phyloP scores from a whole-genome alignment of 1,140 invertebrate species.

The Drosophila sp. region DNA sequence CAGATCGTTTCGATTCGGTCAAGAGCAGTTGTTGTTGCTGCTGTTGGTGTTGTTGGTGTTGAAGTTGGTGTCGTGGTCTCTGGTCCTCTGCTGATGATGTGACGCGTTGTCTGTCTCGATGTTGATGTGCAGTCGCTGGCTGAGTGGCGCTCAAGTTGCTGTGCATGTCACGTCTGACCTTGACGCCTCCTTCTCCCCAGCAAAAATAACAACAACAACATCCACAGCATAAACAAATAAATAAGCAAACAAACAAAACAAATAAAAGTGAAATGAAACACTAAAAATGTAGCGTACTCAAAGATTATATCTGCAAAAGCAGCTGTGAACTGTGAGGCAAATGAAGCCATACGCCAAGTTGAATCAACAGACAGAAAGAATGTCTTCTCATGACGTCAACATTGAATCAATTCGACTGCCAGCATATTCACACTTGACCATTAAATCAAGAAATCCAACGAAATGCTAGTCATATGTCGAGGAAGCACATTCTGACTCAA shows the following conservation, averaged over 20 bases:
- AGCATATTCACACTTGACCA: conserved; percentile 22
- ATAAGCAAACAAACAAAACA: conserved; percentile 54
- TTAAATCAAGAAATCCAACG: conserved; percentile 36
- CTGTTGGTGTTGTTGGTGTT: conserved; percentile 20
- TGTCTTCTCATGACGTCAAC: conserved; percentile 11
- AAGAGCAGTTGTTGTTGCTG: conserved; percentile 6
- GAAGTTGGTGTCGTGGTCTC: conserved; percentile 24
- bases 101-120: conserved; percentile 32
- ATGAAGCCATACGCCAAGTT: conserved; percentile 27
- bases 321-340: conserved; percentile 7
- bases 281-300: conserved; percentile 15
- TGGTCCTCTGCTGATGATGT: conserved; percentile 29
- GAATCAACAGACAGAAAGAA: conserved; percentile 12
- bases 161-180: conserved; percentile 64
- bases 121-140: conserved; percentile 30
- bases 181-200: conserved; percentile 50
- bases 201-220: conserved; percentile 24
- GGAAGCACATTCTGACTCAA: conserved; percentile 18
- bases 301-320: conserved; percentile 24
- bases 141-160: conserved; percentile 60
- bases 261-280: conserved; percentile 62
- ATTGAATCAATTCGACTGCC: conserved; percentile 14
- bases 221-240: conserved; percentile 22
- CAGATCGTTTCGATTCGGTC: conserved; percentile 20
- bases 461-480: conserved; percentile 1